phyloP scores from a whole-genome alignment of 2,113 vertebrate species.

The Cinclus mexicanus region DNA sequence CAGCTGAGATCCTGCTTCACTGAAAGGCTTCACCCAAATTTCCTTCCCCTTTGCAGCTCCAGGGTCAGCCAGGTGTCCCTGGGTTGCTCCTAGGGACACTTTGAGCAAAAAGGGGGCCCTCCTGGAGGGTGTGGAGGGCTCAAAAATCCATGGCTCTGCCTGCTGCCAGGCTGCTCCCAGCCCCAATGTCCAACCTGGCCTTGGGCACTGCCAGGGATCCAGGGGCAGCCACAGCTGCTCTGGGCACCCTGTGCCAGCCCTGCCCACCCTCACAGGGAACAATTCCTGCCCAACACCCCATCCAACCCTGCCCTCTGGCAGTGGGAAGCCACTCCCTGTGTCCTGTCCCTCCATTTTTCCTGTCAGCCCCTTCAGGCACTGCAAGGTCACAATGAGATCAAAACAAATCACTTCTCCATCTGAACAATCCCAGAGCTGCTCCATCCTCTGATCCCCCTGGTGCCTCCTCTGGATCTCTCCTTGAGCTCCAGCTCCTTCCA shows the following conservation, averaged over 20 bases:
- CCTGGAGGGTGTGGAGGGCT: not conserved
- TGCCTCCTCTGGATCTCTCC: not conserved
- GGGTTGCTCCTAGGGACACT: not conserved
- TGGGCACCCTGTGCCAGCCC: not conserved
- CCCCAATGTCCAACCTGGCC: not conserved
- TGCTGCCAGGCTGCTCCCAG: not conserved
- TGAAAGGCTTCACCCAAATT: not conserved
- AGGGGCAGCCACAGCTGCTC: not conserved
- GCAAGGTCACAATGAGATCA: accelerated
- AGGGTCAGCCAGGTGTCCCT: not conserved
- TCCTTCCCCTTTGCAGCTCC: not conserved
- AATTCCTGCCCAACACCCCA: not conserved
- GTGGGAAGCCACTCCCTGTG: not conserved
- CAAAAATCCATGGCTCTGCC: not conserved
- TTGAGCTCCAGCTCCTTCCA: not conserved
- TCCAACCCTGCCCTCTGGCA: accelerated
- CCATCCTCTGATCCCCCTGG: not conserved
- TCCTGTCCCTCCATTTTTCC: not conserved
- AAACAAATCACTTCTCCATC: not conserved
- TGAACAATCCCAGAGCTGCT: not conserved
- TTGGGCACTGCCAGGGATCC: not conserved
- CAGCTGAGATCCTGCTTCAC: not conserved
- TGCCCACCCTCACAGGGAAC: accelerated
- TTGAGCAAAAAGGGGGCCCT: not conserved
- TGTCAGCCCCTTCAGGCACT: accelerated